Conservation (phyloP, 2,888 invertebrate genomes). For the Drosophila falleni region DNA sequence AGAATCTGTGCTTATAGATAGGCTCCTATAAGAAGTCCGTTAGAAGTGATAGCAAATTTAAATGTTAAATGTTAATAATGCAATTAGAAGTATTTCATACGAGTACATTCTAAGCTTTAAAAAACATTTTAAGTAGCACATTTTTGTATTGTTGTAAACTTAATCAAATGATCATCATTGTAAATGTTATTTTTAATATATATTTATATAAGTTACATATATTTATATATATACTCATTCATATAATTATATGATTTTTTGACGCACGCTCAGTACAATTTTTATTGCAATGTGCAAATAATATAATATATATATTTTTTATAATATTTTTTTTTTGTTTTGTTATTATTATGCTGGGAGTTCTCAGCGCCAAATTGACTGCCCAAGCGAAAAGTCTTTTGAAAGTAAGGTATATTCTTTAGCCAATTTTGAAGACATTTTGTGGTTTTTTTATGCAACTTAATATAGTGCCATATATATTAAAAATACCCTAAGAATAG, state of each 20-base stretch:
- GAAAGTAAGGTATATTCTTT: conserved; percentile 61
- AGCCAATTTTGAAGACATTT: conserved; percentile 82
- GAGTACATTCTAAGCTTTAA: conserved; percentile 60
- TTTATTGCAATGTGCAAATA: conserved; percentile 45
- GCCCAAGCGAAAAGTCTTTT: conserved; percentile 75
- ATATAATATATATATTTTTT: conserved; percentile 12
- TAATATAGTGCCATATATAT: conserved; percentile 56
- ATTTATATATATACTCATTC: conserved; percentile 9
- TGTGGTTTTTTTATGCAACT: conserved; percentile 70
- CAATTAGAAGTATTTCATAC: conserved; percentile 44
- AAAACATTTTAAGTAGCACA: conserved; percentile 60
- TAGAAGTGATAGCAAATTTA: conserved; percentile 52
- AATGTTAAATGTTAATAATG: conserved; percentile 51
- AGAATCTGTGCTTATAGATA: conserved; percentile 34
- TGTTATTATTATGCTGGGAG: conserved; percentile 34
- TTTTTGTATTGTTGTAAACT: conserved; percentile 48
- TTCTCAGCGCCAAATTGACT: conserved; percentile 49
- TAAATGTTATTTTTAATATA: conserved; percentile 51
- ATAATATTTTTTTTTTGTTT: conserved; percentile 24
- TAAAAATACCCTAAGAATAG: conserved; percentile 17
- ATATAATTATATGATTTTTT: conserved; percentile 44
- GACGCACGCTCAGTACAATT: conserved; percentile 72
- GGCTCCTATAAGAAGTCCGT: conserved; percentile 46
- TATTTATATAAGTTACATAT: conserved; percentile 7
- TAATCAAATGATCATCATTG: conserved; percentile 54